Evolutionary conservation across 2,113 vertebrate species (phyloP).

Genomic region (Mesocricetus auratus): DNA sequence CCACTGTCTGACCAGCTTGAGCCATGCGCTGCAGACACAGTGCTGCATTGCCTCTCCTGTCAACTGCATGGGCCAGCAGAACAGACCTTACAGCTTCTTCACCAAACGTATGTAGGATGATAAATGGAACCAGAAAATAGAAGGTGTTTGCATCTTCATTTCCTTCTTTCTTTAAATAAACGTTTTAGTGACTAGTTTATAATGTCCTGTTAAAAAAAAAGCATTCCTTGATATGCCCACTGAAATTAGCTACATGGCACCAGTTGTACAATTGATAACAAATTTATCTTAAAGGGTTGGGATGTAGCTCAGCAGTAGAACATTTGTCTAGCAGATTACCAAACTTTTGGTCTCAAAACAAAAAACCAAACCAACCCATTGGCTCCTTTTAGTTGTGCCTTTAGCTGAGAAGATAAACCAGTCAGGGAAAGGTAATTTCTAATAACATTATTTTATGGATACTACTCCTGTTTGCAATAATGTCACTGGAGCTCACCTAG

Average conservation of each 20-base stretch:
- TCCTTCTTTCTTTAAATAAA: conserved; percentile 36
- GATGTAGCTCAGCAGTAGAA: not conserved
- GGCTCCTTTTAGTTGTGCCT: not conserved
- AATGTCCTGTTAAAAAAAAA: conserved; percentile 5
- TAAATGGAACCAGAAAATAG: not conserved
- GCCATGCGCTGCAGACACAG: not conserved
- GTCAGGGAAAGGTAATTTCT: not conserved
- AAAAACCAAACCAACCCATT: not conserved
- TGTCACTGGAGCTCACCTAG: not conserved
- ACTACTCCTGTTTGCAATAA: not conserved
- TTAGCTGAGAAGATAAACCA: not conserved
- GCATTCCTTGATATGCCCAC: not conserved
- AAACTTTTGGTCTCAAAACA: not conserved
- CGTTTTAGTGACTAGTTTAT: not conserved
- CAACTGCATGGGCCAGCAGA: not conserved
- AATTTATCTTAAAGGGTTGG: not conserved
- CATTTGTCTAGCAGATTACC: not conserved
- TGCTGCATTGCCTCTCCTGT: conserved; percentile 50
- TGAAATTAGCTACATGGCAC: not conserved
- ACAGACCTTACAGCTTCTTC: conserved; percentile 80
- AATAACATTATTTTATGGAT: not conserved
- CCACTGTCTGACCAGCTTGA: not conserved
- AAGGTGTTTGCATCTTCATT: not conserved
- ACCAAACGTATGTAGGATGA: conserved; percentile 72
- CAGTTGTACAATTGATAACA: not conserved